Base-by-base conservation (phyloP, 2,888 invertebrate genomes). In the Cephalotes varians region DNA sequence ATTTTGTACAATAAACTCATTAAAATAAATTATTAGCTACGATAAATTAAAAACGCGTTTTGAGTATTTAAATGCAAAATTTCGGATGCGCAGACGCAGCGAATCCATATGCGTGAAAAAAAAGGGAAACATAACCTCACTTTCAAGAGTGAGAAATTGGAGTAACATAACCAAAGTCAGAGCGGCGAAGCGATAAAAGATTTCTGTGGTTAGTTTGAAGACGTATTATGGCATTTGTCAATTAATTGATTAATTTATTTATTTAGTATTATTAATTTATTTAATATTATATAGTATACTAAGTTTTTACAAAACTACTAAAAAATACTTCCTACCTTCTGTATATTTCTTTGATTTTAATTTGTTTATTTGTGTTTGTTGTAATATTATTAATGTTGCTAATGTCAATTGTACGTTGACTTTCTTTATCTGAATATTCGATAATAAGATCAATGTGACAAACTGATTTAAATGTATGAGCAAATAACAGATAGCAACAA, bases 221-320 rank as follows among this genome's bases (percentile, higher is more conserved):
- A 56, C 15, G 21, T 56, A 67, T 77, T 34, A 25, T n/a, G 56
- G 56, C 58, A 69, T 34, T 21, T 56, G 12, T 69, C 18, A 69
- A 25, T 76, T 51, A 64, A 64, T 64, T 25, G 7, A 34, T 31
- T n/a, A 47, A n/a, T 44, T 34, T 1, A 34, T 10, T 15, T 51
- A 31, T 34, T 69, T 21, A 49, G 21, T 34, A 54, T 51, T 7
- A 12, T 1, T 37, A 71, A n/a, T n/a, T 18, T 71, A 69, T 51
- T 12, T 40, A 40, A 12, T 40, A 40, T 21, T 34, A 67, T 10
- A 25, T 72, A 18, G 28, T 49, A n/a, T 62, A 12, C 7, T 18
- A 44, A 58, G 15, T 51, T 60, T 65, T 28, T 49, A 51, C 12
- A 56, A 44, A 15, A 47, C 18, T 31, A 5, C 15, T 18, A 47